Evolutionary conservation across 2,888 invertebrate species (phyloP).

Genomic region (Cremastinae sp.): DNA sequence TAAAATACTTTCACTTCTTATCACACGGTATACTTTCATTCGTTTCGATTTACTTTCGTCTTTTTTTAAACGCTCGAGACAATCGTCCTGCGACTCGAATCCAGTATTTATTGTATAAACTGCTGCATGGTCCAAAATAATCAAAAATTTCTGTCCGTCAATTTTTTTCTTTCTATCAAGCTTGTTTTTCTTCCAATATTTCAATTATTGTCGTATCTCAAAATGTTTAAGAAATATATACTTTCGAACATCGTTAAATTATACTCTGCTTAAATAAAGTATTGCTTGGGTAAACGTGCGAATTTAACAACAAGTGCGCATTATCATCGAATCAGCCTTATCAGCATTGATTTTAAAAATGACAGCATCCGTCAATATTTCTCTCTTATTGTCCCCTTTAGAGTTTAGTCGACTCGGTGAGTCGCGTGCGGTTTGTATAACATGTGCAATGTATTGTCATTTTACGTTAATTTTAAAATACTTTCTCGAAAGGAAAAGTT

Average conservation of each 20-base stretch:
- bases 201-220: conserved; percentile 49
- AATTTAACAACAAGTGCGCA: conserved; percentile 57
- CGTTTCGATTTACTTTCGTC: conserved; percentile 60
- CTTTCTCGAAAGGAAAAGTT: conserved; percentile 37
- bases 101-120: neutral
- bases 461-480: conserved; percentile 18
- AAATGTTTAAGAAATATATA: conserved; percentile 25
- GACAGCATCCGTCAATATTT: conserved; percentile 33
- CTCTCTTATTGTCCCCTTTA: conserved; percentile 51
- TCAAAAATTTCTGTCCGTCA: conserved; percentile 18
- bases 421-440: conserved; percentile 62
- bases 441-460: conserved; percentile 62
- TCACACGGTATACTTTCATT: conserved; percentile 74
- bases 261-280: conserved; percentile 20
- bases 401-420: conserved; percentile 43
- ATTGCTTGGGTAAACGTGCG: conserved; percentile 41
- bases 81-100: conserved; percentile 56
- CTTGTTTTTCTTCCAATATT: too few species aligned
- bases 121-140: neutral
- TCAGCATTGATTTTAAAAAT: conserved; percentile 35
- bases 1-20: conserved; percentile 69
- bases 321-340: conserved; percentile 32
- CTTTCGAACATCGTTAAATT: conserved; percentile 17
- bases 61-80: conserved; percentile 21
- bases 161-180: neutral